Conservation (phyloP, 2,888 invertebrate species). For the Xylota sylvarum region DNA sequence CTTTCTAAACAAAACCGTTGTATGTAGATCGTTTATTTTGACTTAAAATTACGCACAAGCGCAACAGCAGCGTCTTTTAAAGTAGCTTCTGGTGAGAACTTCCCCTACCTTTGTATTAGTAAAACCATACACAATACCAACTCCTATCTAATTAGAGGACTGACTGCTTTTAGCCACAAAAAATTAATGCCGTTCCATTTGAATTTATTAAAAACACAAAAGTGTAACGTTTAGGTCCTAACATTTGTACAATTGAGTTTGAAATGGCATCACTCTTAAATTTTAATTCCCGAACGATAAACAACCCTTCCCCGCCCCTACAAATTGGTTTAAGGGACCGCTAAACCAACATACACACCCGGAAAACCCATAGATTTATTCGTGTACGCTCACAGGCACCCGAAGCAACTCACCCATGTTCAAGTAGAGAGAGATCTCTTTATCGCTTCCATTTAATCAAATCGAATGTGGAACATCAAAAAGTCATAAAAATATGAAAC, state of each 20-base stretch:
- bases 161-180: too few species aligned
- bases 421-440: slow-evolving; percentile 62
- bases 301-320: slow-evolving; percentile 27
- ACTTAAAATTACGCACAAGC: too few species aligned
- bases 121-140: too few species aligned
- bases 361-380: slow-evolving; percentile 44
- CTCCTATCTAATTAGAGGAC: too few species aligned
- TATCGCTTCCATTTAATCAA: slow-evolving; percentile 76
- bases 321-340: slow-evolving; percentile 42
- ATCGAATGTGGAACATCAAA: slow-evolving; percentile 77
- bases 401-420: slow-evolving; percentile 55
- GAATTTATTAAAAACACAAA: slow-evolving; percentile 16
- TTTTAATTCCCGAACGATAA: slow-evolving; percentile 52
- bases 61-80: too few species aligned
- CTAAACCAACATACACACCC: slow-evolving; percentile 43
- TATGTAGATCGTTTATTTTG: too few species aligned
- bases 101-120: too few species aligned
- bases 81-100: too few species aligned
- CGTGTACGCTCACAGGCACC: slow-evolving; percentile 25
- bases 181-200: background rate
- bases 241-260: slow-evolving; percentile 32
- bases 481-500: slow-evolving; percentile 77
- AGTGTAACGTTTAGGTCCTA: slow-evolving; percentile 29
- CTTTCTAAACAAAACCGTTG: too few species aligned
- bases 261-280: slow-evolving; percentile 40